phyloP scores from a whole-genome alignment of 2,888 invertebrate species.

The Chaitophorus viminalis region DNA sequence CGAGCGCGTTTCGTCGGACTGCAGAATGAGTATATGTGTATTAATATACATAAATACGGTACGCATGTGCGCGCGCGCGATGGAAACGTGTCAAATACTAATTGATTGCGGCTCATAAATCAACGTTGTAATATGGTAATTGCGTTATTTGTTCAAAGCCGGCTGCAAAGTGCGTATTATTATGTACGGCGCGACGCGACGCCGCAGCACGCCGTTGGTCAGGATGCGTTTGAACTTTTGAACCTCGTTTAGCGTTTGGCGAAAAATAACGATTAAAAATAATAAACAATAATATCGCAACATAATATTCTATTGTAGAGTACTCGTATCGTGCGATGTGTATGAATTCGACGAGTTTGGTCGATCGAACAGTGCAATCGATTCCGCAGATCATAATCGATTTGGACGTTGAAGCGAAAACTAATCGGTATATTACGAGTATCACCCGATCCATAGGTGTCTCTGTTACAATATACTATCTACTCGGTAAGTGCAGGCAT shows the following conservation, averaged over 20 bases:
- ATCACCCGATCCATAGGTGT: too few species aligned
- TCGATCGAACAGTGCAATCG: too few species aligned
- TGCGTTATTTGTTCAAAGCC: slow-evolving; percentile 48
- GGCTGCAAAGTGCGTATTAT: neutral
- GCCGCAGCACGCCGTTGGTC: neutral
- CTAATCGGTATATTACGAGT: too few species aligned
- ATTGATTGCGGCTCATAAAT: slow-evolving; percentile 51
- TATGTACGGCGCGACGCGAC: too few species aligned
- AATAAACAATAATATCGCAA: neutral
- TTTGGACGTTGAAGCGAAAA: too few species aligned
- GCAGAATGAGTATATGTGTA: neutral
- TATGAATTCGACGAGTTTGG: too few species aligned
- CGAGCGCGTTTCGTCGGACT: slow-evolving; percentile 6
- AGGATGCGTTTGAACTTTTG: slow-evolving; percentile 28
- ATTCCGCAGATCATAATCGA: too few species aligned
- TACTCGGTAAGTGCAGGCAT: too few species aligned
- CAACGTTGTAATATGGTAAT: slow-evolving; percentile 47
- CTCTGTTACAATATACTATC: too few species aligned
- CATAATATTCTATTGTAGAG: too few species aligned
- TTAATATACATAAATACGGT: neutral
- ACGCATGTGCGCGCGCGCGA: neutral
- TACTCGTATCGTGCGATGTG: too few species aligned
- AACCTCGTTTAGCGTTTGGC: neutral
- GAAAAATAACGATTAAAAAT: neutral
- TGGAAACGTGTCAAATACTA: slow-evolving; percentile 50